These are phyloP conservation scores for Staurois parvus DNA, from an alignment of 2,797 vertebrate genomes.

Conservation along the genomic window DNA sequence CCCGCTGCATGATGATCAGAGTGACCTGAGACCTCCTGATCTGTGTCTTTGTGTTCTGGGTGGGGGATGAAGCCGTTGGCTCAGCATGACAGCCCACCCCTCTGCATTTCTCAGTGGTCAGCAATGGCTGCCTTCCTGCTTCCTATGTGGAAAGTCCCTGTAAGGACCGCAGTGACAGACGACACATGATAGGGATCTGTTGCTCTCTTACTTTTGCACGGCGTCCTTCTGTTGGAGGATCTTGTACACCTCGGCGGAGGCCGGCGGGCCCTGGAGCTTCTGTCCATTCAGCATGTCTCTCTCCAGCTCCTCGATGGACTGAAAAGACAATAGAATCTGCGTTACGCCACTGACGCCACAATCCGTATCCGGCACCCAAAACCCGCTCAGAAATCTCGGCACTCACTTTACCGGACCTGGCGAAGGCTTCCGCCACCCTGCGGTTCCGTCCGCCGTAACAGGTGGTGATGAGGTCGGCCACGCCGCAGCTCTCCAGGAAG, in stretches of 20 bases:
- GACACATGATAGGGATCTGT: no score
- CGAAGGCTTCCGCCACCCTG: slow-evolving; percentile 87
- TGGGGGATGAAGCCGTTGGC: no score
- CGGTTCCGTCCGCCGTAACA: slow-evolving; percentile 89
- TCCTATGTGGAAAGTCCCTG: no score
- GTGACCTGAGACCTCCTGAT: no score
- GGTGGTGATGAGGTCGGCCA: slow-evolving; percentile 90
- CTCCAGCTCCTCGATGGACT: slow-evolving; percentile 86
- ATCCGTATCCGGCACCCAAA: no score
- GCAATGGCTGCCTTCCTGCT: no score
- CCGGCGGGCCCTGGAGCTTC: slow-evolving; percentile 90
- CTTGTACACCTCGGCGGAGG: slow-evolving; percentile 86
- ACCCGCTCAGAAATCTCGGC: fast-evolving
- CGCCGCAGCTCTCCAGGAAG: slow-evolving; percentile 90
- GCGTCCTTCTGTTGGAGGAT: slow-evolving; percentile 82
- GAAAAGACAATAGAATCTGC: slow-evolving; percentile 30
- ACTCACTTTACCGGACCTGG: slow-evolving; percentile 79
- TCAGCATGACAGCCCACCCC: no score
- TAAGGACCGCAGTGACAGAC: no score
- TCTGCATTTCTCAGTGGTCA: no score
- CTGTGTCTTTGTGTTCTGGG: no score
- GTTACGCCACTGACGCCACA: no score
- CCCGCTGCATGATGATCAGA: no score
- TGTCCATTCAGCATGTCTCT: slow-evolving; percentile 89
- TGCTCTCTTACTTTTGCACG: slow-evolving; percentile 77